These are phyloP conservation scores for Chironomus striatipennis DNA, from an alignment of 1,140 invertebrate genomes.

Conservation along the genomic window DNA sequence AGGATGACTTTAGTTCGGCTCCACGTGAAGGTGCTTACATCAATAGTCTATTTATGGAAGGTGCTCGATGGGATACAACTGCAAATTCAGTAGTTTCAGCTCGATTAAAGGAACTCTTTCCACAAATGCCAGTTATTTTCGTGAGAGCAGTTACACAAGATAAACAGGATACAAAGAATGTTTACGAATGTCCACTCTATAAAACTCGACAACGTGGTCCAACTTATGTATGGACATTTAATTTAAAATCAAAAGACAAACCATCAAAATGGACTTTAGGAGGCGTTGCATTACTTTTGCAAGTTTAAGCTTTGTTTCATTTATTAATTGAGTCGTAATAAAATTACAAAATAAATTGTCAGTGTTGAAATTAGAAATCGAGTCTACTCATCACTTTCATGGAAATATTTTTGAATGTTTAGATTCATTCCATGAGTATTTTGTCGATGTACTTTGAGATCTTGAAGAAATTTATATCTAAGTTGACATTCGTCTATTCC, in stretches of 20 bases:
- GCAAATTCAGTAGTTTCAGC: constrained; percentile 72
- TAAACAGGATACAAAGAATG: constrained; percentile 75
- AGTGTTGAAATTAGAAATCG: too few species aligned
- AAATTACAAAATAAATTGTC: too few species aligned
- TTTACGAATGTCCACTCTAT: constrained; percentile 91
- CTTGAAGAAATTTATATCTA: not conserved
- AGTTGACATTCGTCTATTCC: not conserved
- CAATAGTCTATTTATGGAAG: constrained; percentile 87
- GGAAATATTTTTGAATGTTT: not conserved
- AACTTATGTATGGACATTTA: constrained; percentile 94
- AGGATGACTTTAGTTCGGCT: constrained; percentile 65
- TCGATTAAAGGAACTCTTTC: constrained; percentile 80
- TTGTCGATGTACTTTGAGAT: not conserved
- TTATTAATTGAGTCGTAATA: too few species aligned
- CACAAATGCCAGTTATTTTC: constrained; percentile 85
- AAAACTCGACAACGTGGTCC: constrained; percentile 77
- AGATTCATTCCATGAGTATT: not conserved
- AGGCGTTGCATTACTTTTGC: constrained; percentile 81
- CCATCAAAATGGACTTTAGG: constrained; percentile 85
- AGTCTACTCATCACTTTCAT: not conserved
- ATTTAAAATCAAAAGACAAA: constrained; percentile 82
- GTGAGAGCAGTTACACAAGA: constrained; percentile 80
- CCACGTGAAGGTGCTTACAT: constrained; percentile 88
- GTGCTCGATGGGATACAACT: constrained; percentile 79
- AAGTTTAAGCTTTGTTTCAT: constrained; percentile 45